These are phyloP conservation scores for Meles meles DNA, from an alignment of 2,113 vertebrate genomes.

Conservation along the genomic window DNA sequence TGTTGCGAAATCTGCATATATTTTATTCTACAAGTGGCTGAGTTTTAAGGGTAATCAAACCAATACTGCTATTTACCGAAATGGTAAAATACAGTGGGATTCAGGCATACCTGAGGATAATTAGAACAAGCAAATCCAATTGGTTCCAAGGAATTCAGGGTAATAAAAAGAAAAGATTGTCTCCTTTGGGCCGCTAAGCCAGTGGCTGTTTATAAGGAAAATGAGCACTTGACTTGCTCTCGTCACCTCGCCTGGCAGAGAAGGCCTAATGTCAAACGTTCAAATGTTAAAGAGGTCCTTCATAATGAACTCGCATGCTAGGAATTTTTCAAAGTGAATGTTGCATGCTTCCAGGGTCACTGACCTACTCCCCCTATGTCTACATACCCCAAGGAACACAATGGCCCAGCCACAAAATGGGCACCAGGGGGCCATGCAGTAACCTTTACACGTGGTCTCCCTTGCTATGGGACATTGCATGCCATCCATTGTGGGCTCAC, in stretches of 20 bases:
- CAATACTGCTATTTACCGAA: background rate
- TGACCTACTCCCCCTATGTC: constrained; percentile 32
- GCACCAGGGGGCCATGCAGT: background rate
- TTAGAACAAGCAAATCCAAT: background rate
- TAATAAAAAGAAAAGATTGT: background rate
- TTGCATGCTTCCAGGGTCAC: constrained; percentile 24
- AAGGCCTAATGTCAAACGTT: constrained; percentile 5
- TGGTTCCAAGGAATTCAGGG: background rate
- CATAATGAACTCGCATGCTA: constrained; percentile 9
- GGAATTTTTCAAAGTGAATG: constrained; percentile 54
- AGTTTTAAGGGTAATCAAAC: background rate
- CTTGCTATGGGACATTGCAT: background rate
- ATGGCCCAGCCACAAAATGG: background rate
- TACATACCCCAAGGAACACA: background rate
- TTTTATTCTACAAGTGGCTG: background rate
- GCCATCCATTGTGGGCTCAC: background rate
- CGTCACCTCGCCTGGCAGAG: background rate
- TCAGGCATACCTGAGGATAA: background rate
- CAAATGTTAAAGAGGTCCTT: constrained; percentile 37
- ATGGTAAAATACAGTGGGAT: background rate
- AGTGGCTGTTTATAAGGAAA: background rate
- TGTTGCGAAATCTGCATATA: background rate
- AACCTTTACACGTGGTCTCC: background rate
- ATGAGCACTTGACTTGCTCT: background rate
- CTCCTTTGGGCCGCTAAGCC: background rate